A percentile compares a stretch with the other conserved stretches of the same genome.
These are phyloP conservation scores for Drosophila borborema DNA, from an alignment of 2,888 invertebrate species.

Conservation along the genomic window DNA sequence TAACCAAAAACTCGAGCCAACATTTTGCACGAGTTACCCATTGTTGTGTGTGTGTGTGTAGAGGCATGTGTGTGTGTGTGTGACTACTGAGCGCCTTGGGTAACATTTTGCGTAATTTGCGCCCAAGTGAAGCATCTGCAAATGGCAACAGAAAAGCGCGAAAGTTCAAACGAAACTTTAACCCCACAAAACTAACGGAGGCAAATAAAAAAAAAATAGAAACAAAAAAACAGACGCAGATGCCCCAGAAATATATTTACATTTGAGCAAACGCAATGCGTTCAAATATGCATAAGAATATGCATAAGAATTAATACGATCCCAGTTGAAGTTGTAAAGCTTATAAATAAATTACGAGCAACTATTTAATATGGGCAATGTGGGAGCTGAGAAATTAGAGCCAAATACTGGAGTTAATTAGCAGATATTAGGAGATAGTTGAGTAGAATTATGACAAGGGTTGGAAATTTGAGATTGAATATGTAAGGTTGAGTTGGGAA, in stretches of 20 bases:
- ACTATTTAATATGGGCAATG: not conserved
- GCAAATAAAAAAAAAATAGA: constrained; percentile 9
- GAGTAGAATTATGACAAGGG: not conserved
- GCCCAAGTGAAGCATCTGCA: constrained; percentile 62
- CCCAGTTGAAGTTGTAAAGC: constrained; percentile 11
- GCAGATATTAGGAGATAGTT: not conserved
- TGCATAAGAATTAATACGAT: constrained; percentile 1
- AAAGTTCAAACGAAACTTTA: constrained; percentile 56
- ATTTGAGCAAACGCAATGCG: constrained; percentile 13
- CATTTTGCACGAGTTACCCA: constrained; percentile 29
- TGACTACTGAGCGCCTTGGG: constrained; percentile 59
- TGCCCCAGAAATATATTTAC: constrained; percentile 8
- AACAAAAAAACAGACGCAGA: not conserved
- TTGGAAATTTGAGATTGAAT: not conserved
- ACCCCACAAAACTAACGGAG: not conserved
- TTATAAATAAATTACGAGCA: constrained; percentile 26
- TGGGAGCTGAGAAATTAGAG: not conserved
- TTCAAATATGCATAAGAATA: not conserved
- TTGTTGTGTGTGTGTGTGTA: constrained; percentile 14
- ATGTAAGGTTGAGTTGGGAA: not conserved
- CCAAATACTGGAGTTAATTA: not conserved
- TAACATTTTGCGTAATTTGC: constrained; percentile 76
- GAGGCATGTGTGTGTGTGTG: constrained; percentile 11
- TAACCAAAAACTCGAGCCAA: constrained; percentile 50
- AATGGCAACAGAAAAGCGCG: constrained; percentile 60